Conservation (phyloP, 2,113 vertebrate genomes). For the Cottus gobio region DNA sequence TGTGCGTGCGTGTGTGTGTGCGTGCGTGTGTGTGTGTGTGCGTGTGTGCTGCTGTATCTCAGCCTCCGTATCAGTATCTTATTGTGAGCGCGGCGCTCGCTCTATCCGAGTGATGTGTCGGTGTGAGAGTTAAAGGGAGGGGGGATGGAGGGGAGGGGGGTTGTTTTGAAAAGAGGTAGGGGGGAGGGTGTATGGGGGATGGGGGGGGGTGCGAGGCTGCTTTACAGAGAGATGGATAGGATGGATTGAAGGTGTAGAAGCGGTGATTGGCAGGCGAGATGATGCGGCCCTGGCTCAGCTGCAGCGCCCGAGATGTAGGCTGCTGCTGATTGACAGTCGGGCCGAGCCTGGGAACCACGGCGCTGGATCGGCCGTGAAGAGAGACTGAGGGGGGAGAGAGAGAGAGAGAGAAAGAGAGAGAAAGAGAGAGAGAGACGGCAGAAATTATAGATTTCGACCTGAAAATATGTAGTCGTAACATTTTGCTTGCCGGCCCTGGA, state of each 20-base stretch:
- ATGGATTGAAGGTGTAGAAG: slow-evolving; percentile 71
- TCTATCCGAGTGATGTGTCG: slow-evolving; percentile 6
- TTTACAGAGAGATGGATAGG: slow-evolving; percentile 75
- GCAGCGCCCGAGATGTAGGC: slow-evolving; percentile 73
- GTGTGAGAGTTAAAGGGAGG: slow-evolving; percentile 60
- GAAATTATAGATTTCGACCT: slow-evolving; percentile 58
- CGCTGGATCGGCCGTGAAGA: slow-evolving; percentile 62
- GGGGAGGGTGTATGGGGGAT: too few relatives aligned
- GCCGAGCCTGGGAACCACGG: slow-evolving; percentile 71
- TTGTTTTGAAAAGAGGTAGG: slow-evolving; percentile 56
- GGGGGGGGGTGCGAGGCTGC: slow-evolving; percentile 45
- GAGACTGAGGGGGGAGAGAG: slow-evolving; percentile 26
- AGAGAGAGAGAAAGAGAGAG: slow-evolving; percentile 19
- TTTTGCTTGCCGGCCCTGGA: slow-evolving; percentile 44
- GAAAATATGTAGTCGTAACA: slow-evolving; percentile 43
- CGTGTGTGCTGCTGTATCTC: slow-evolving; percentile 1
- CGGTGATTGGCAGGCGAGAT: slow-evolving; percentile 79
- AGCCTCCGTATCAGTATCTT: slow-evolving; percentile 10
- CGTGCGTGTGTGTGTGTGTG: slow-evolving; percentile 23
- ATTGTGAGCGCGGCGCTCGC: slow-evolving; percentile 18
- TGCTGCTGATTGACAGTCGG: slow-evolving; percentile 77
- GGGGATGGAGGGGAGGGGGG: slow-evolving; percentile 46
- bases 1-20: slow-evolving; percentile 16
- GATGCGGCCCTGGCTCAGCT: slow-evolving; percentile 81
- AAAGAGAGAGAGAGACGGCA: slow-evolving; percentile 31